Percentiles rank a stretch among this genome's conserved stretches.
Conservation (phyloP, 1,140 invertebrate genomes). For the Brachionus calyciflorus region DNA sequence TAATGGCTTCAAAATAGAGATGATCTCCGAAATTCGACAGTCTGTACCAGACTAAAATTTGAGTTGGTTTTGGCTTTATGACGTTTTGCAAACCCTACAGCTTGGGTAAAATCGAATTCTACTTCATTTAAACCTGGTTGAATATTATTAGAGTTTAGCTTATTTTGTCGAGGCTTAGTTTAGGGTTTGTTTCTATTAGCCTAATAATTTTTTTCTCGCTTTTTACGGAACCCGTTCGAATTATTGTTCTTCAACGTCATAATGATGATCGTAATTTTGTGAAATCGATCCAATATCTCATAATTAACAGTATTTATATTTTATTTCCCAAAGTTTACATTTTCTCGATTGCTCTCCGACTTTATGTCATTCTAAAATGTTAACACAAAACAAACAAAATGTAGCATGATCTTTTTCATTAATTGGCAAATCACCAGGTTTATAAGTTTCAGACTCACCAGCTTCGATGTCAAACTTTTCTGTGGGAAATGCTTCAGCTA, state of each 20-base stretch:
- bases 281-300: background rate
- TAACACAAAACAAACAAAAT: background rate
- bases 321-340: background rate
- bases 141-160: background rate
- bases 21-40: background rate
- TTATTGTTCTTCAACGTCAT: background rate
- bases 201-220: background rate
- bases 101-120: conserved; percentile 1
- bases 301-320: conserved; percentile 7
- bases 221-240: background rate
- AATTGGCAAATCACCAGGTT: too few relatives aligned
- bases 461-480: too few relatives aligned
- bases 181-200: conserved; percentile 2
- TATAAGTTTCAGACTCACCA: too few relatives aligned
- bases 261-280: background rate
- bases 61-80: background rate
- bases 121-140: conserved; percentile 1
- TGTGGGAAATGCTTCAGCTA: too few relatives aligned
- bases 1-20: conserved; percentile 7
- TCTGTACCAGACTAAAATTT: background rate
- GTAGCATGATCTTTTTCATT: background rate
- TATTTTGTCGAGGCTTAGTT: background rate
- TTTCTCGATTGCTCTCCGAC: background rate
- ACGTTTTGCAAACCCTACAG: background rate
- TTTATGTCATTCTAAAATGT: background rate